Conservation (phyloP, 2,113 vertebrate genomes). For the Engraulis encrasicolus region DNA sequence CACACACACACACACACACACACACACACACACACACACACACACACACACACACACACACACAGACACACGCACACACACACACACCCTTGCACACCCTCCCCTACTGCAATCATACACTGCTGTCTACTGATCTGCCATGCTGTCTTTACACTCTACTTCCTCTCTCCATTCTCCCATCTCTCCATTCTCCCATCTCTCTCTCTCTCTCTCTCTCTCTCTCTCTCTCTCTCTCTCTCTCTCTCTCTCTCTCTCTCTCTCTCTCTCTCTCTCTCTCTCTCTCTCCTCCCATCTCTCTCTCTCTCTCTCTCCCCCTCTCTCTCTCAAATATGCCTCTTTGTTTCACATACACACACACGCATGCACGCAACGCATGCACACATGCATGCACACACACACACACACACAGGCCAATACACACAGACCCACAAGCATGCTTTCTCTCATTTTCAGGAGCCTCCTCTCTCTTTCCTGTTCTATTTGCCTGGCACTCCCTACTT, state of each 20-base stretch:
- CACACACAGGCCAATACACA: neutral
- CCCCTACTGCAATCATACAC: neutral
- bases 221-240: constrained; percentile 21
- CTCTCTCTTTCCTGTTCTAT: no score
- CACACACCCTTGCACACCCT: neutral
- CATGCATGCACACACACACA: neutral
- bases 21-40: no score
- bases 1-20: no score
- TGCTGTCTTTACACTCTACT: neutral
- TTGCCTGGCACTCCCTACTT: no score
- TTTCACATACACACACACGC: no score
- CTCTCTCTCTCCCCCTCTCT: neutral
- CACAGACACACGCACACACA: no score
- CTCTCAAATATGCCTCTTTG: no score
- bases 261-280: constrained; percentile 34
- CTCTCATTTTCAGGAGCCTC: no score
- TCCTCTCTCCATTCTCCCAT: neutral
- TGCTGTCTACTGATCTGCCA: neutral
- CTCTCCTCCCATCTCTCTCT: neutral
- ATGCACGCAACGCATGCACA: neutral
- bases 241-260: constrained; percentile 34
- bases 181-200: constrained; percentile 24
- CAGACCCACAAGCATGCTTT: no score
- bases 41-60: no score
- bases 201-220: constrained; percentile 34